Evolutionary conservation across 2,797 vertebrate species (phyloP).

Genomic region (Urocyon cinereoargenteus): DNA sequence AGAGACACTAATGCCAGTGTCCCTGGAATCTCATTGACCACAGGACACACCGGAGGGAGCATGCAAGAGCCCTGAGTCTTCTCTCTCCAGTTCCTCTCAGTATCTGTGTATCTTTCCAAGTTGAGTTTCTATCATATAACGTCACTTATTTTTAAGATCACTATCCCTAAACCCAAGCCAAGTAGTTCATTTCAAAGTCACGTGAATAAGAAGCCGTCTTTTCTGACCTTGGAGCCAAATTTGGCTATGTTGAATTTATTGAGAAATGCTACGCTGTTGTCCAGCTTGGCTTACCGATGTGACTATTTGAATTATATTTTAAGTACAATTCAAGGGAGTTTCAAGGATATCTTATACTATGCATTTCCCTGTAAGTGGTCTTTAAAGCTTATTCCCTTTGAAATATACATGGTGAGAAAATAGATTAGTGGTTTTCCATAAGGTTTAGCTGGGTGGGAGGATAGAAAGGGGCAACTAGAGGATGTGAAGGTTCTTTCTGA

Average conservation of each 20-base stretch:
- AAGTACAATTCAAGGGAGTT: neutral
- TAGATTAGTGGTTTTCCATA: neutral
- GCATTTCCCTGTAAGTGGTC: no score
- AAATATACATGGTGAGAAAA: neutral
- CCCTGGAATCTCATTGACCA: neutral
- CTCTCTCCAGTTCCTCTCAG: neutral
- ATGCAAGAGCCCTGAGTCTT: no score
- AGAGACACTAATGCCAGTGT: neutral
- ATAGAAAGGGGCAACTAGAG: neutral
- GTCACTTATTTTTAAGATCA: neutral
- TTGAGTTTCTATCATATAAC: no score
- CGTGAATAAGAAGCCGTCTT: neutral
- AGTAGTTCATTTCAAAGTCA: neutral
- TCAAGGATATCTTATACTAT: neutral
- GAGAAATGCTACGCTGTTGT: neutral
- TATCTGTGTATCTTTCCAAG: neutral
- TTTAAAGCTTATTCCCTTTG: neutral
- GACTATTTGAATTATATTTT: neutral
- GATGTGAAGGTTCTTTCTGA: neutral
- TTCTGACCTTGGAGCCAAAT: neutral
- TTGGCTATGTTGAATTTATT: neutral
- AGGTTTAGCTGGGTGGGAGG: neutral
- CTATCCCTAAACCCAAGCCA: neutral
- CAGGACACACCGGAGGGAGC: neutral
- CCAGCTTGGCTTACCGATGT: neutral